Evolutionary conservation across 1,140 invertebrate genomes (phyloP), one percentile per base, ranked within the genome.

Genomic region (Grapholita molesta): DNA sequence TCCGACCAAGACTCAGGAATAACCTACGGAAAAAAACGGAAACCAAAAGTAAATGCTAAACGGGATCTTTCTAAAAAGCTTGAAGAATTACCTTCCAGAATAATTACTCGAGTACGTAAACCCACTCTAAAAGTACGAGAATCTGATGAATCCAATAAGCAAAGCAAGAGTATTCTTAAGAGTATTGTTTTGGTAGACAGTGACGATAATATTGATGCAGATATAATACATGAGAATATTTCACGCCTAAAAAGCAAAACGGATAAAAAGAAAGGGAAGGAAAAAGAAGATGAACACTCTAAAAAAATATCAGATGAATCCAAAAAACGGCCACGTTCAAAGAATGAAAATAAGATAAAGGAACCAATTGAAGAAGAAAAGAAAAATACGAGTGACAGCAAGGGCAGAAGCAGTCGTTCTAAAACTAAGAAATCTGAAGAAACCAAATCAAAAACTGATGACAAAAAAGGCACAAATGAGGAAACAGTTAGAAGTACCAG

Each of bases 171-270:
- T 64, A 78, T 84, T 24, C 48, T 80, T 4, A 79, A 77, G 57
- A 69, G 79, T 1, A 80, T 69, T 25, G 75, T 72, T 64, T 71
- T 85, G 24, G 70, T 65, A 12, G 80, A 84, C 38, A 79, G 79
- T 53, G 82, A 84, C 28, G 79, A 82, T 55, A 68, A 77, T 42
- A 76, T 85, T 18, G 79, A 84, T 64, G 73, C 67, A 23, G 85
- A 89, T 61, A 86, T 89, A 24, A 77, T 87, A 12, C 72, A 48
- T 7, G 83, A 84, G 73, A 89, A 89, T 68, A 73, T 88, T 68
- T 66, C 72, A 42, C 67, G 80, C 32, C 71, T 86, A 12, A 83
- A 83, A 74, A 75, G 9, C 61, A 74, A 81, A 66, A 78, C 65
- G 12, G 30, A 61, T 1, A 66, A 57, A 25, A 64, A 66, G 33